A percentile compares a stretch with the other conserved stretches of the same genome.
phyloP scores from a whole-genome alignment of 2,888 invertebrate species.

The Agriopis leucophaearia region DNA sequence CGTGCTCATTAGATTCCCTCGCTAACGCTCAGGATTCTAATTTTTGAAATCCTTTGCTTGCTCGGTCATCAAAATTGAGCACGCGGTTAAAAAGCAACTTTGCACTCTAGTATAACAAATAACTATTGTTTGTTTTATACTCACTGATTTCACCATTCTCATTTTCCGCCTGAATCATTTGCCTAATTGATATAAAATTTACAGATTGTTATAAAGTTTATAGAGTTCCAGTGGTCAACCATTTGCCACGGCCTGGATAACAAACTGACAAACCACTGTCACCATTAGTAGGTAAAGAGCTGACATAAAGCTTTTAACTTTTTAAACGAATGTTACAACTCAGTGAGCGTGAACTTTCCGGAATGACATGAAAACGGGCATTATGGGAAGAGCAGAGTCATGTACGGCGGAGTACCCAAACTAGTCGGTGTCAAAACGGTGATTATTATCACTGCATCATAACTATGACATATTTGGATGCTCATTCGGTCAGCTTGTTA shows the following conservation, averaged over 20 bases:
- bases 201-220: neutral
- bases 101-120: too few relatives aligned
- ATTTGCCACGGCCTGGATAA: conserved; percentile 1
- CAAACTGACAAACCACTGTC: conserved; percentile 21
- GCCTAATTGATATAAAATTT: neutral
- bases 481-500: neutral
- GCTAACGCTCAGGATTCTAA: too few relatives aligned
- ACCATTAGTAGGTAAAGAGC: conserved; percentile 26
- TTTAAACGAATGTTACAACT: conserved; percentile 41
- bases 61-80: too few relatives aligned
- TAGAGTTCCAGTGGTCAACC: neutral
- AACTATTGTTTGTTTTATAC: too few relatives aligned
- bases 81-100: too few relatives aligned
- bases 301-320: conserved; percentile 41
- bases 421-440: conserved; percentile 15
- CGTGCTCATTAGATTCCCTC: too few relatives aligned
- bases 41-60: too few relatives aligned
- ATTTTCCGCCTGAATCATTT: too few relatives aligned
- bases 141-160: too few relatives aligned
- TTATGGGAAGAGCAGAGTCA: conserved; percentile 35
- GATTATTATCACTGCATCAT: conserved; percentile 12
- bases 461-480: conserved; percentile 11
- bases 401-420: conserved; percentile 19
- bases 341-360: conserved; percentile 44
- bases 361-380: conserved; percentile 37